phyloP scores from a whole-genome alignment of 2,888 invertebrate species.

The Nomada goodeniana region DNA sequence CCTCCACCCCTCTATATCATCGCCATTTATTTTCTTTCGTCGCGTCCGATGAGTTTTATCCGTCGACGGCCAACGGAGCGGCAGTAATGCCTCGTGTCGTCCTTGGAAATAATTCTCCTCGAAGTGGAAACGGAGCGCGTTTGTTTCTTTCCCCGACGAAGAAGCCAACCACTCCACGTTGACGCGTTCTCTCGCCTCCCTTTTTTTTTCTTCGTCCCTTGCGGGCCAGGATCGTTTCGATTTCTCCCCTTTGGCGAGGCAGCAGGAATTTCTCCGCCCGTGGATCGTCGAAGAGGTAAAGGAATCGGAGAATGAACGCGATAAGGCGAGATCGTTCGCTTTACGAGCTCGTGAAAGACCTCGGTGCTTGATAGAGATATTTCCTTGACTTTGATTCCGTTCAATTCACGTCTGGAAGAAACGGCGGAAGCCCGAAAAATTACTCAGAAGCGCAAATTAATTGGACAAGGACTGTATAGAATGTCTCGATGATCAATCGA shows the following conservation, averaged over 20 bases:
- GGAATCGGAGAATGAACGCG: slow-evolving; percentile 51
- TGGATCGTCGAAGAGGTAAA: slow-evolving; percentile 10
- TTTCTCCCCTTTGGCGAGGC: neutral
- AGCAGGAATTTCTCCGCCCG: neutral
- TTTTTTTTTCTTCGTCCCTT: neutral
- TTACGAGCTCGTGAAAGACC: slow-evolving; percentile 27
- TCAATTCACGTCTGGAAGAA: slow-evolving; percentile 24
- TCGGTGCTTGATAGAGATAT: slow-evolving; percentile 13
- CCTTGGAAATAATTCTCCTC: slow-evolving; percentile 54
- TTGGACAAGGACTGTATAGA: too few relatives aligned
- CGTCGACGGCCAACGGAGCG: slow-evolving; percentile 54
- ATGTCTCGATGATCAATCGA: too few relatives aligned
- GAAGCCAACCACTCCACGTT: slow-evolving; percentile 17
- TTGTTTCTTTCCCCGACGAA: slow-evolving; percentile 34
- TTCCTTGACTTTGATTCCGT: neutral
- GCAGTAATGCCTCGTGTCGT: slow-evolving; percentile 45
- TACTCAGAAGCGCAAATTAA: too few relatives aligned
- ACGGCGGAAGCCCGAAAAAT: too few relatives aligned
- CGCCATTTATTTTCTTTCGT: slow-evolving; percentile 54
- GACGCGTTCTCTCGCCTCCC: neutral
- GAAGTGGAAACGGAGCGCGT: slow-evolving; percentile 24
- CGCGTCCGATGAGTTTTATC: slow-evolving; percentile 50
- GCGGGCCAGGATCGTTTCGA: slow-evolving; percentile 20
- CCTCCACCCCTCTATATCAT: slow-evolving; percentile 30
- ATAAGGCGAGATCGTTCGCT: slow-evolving; percentile 46